Percentiles rank a stretch among this genome's conserved stretches.
Conservation (phyloP, 2,113 vertebrate species). For the Riparia riparia region DNA sequence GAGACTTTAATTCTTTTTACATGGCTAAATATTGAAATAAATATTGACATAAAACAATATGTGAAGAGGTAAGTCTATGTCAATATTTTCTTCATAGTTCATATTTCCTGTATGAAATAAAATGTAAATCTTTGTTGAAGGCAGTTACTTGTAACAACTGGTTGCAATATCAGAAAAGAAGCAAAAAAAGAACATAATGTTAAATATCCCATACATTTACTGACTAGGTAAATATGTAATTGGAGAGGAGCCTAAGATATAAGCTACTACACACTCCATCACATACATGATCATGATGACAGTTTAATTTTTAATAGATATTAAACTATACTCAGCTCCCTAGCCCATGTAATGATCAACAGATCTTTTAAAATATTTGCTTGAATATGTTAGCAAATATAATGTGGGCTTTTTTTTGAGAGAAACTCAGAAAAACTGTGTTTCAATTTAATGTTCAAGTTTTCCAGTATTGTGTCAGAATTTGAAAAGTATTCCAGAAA, state of each 20-base stretch:
- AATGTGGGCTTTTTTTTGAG: neutral
- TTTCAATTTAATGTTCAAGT: neutral
- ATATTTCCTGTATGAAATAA: neutral
- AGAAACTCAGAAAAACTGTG: neutral
- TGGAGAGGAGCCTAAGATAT: neutral
- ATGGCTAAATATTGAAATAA: neutral
- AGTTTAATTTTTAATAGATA: neutral
- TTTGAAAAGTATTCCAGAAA: neutral
- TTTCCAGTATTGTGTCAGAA: neutral
- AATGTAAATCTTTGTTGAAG: neutral
- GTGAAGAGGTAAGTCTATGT: neutral
- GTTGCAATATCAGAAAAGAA: neutral
- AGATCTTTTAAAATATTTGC: neutral
- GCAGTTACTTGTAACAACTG: neutral
- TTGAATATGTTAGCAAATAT: neutral
- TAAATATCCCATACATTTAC: neutral
- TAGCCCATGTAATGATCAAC: neutral
- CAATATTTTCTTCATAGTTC: neutral
- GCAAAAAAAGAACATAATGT: neutral
- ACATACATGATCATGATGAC: neutral
- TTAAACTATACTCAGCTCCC: neutral
- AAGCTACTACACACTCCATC: neutral
- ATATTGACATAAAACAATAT: neutral
- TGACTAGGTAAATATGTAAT: neutral
- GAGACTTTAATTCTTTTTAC: neutral